Conservation (phyloP, 2,888 invertebrate genomes). For the Cantharis lateralis region DNA sequence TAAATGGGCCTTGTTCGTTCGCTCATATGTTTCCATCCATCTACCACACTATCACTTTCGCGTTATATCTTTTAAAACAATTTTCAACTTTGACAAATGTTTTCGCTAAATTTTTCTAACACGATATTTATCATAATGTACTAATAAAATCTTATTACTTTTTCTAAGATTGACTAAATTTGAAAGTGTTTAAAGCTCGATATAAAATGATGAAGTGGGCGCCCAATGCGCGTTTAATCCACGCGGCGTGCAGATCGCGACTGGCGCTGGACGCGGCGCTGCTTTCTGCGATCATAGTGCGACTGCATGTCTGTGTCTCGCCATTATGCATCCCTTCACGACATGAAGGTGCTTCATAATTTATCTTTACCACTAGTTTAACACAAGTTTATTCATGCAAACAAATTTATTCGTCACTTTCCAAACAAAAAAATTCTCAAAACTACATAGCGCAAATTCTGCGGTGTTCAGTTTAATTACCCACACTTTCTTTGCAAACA, state of each 20-base stretch:
- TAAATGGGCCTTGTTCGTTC: background rate
- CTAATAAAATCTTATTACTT: constrained; percentile 1
- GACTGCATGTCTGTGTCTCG: constrained; percentile 28
- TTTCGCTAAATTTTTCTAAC: background rate
- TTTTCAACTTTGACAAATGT: background rate
- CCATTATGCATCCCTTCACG: constrained; percentile 23
- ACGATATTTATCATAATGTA: background rate
- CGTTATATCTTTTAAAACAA: constrained; percentile 10
- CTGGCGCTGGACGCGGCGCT: constrained; percentile 31
- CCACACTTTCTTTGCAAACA: background rate
- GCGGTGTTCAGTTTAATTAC: background rate
- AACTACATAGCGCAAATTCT: background rate
- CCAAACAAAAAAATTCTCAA: background rate
- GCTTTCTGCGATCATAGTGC: constrained; percentile 24
- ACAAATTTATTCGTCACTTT: background rate
- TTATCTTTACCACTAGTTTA: constrained; percentile 11
- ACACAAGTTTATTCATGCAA: background rate
- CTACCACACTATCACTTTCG: constrained; percentile 26
- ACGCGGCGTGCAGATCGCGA: constrained; percentile 39
- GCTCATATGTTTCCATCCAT: constrained; percentile 10
- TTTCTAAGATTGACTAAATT: constrained; percentile 7
- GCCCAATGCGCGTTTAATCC: constrained; percentile 34
- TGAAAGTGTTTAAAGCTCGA: constrained; percentile 23
- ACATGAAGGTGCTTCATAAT: constrained; percentile 19
- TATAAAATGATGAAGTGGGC: constrained; percentile 18